phyloP scores from a whole-genome alignment of 2,888 invertebrate genomes.

The Poecilobothrus nobilitatus region DNA sequence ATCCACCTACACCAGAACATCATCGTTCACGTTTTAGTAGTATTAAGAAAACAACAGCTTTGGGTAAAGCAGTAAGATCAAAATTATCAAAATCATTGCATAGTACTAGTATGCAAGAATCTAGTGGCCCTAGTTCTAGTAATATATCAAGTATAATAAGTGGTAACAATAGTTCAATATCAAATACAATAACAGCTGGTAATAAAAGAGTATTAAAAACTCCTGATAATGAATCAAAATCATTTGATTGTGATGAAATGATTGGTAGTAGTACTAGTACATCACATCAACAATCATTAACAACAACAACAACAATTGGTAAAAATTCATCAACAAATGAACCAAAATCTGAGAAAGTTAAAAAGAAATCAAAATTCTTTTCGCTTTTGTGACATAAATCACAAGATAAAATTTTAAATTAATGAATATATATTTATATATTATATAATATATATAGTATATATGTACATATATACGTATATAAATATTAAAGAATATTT shows the following conservation, averaged over 20 bases:
- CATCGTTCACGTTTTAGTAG: conserved; percentile 43
- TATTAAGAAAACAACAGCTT: conserved; percentile 46
- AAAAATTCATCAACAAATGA: conserved; percentile 24
- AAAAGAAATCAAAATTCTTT: conserved; percentile 44
- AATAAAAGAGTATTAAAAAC: conserved; percentile 7
- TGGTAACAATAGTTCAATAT: neutral
- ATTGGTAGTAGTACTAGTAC: neutral
- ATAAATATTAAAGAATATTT: too few species aligned
- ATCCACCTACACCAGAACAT: conserved; percentile 42
- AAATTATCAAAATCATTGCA: conserved; percentile 50
- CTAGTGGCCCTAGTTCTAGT: neutral
- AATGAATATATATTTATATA: neutral
- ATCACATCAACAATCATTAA: conserved; percentile 29
- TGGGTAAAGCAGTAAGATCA: conserved; percentile 49
- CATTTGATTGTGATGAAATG: conserved; percentile 9
- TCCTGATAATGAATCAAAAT: conserved; percentile 8
- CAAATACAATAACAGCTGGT: neutral
- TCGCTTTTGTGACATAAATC: conserved; percentile 45
- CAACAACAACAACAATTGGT: conserved; percentile 30
- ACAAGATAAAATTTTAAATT: conserved; percentile 10
- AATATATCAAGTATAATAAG: neutral
- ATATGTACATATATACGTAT: neutral
- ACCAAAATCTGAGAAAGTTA: conserved; percentile 35
- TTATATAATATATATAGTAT: too few species aligned
- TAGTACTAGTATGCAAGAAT: conserved; percentile 40